These are phyloP conservation scores for Drosophila jambulina DNA, from an alignment of 1,140 invertebrate genomes.

Conservation along the genomic window DNA sequence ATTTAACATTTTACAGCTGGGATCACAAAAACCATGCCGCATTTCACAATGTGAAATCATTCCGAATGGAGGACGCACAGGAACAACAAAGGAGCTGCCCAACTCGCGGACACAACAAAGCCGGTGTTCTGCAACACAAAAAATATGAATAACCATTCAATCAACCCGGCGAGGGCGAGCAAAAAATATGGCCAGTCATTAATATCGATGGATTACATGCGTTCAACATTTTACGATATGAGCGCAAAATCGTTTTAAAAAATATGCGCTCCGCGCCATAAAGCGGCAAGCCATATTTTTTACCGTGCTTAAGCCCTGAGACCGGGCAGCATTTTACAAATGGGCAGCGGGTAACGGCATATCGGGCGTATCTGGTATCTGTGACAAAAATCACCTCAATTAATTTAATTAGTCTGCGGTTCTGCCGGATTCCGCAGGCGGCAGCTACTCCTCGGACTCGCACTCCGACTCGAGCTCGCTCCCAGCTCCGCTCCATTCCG, in stretches of 20 bases:
- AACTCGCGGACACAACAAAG: constrained; percentile 37
- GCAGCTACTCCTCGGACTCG: constrained; percentile 10
- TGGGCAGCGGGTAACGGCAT: constrained; percentile 50
- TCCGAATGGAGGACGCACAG: constrained; percentile 18
- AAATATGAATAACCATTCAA: constrained; percentile 81
- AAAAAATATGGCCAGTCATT: constrained; percentile 75
- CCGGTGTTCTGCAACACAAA: constrained; percentile 36
- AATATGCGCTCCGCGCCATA: constrained; percentile 20
- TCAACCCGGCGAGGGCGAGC: constrained; percentile 46
- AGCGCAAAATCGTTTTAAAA: constrained; percentile 57
- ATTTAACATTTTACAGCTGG: constrained; percentile 65
- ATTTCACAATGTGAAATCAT: constrained; percentile 38
- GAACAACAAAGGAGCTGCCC: constrained; percentile 28
- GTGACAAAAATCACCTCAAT: constrained; percentile 82
- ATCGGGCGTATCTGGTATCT: constrained; percentile 48
- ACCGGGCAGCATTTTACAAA: constrained; percentile 65
- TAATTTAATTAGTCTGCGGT: constrained; percentile 84
- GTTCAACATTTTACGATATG: constrained; percentile 72
- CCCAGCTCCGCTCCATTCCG: constrained; percentile 7
- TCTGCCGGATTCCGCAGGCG: constrained; percentile 48
- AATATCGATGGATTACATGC: constrained; percentile 82
- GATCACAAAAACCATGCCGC: constrained; percentile 33
- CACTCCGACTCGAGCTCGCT: background rate
- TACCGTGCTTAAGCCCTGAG: constrained; percentile 37
- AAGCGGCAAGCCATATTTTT: constrained; percentile 42